These are phyloP conservation scores for Patella depressa DNA, from an alignment of 2,888 invertebrate species.

Conservation along the genomic window DNA sequence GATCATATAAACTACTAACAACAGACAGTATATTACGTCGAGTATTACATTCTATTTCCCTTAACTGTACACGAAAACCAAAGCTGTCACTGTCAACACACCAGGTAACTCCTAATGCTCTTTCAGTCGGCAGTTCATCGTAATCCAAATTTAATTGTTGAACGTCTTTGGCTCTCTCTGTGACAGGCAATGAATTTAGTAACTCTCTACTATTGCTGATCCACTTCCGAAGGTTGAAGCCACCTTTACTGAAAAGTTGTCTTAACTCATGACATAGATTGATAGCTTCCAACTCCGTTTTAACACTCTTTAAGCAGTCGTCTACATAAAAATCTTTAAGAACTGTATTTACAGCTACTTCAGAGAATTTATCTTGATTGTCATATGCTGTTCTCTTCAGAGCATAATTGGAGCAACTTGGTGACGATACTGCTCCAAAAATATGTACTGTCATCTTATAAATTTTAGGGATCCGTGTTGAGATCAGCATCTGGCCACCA, in stretches of 20 bases:
- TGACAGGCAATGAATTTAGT: no score
- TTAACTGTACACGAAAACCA: not conserved
- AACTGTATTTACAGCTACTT: no score
- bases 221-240: no score
- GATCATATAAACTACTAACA: constrained; percentile 17
- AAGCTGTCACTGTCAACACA: not conserved
- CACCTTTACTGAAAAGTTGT: no score
- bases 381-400: constrained; percentile 8
- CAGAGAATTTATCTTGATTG: not conserved
- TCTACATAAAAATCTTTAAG: no score
- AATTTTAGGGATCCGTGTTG: not conserved
- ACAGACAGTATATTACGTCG: constrained; percentile 16
- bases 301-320: no score
- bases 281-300: no score
- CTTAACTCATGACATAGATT: no score
- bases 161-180: no score
- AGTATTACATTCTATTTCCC: not conserved
- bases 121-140: not conserved
- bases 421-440: constrained; percentile 24
- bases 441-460: constrained; percentile 29
- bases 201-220: no score
- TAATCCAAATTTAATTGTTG: no score
- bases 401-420: constrained; percentile 27
- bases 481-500: constrained; percentile 28
- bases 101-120: not conserved